Percentiles rank a stretch among this genome's conserved stretches.
Conservation (phyloP, 2,797 vertebrate species). For the Propithecus perrieri region DNA sequence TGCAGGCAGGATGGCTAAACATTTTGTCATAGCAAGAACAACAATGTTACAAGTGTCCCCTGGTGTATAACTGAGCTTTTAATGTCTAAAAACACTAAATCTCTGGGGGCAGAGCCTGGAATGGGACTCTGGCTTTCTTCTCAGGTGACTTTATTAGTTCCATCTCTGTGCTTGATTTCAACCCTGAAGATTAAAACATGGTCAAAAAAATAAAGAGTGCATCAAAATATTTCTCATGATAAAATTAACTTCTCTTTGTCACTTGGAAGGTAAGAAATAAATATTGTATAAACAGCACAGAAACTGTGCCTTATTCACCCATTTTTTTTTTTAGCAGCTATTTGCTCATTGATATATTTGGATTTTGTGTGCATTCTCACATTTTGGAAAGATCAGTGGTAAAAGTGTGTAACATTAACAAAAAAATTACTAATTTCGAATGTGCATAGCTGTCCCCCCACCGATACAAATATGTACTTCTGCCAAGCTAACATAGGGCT, state of each 20-base stretch:
- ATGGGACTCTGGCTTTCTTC: neutral
- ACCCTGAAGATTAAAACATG: slow-evolving; percentile 8
- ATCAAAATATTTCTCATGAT: neutral
- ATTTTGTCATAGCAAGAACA: neutral
- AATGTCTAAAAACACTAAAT: neutral
- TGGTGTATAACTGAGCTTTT: neutral
- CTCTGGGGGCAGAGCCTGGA: neutral
- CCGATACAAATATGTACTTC: neutral
- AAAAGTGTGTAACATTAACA: slow-evolving; percentile 50
- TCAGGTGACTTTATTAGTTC: neutral
- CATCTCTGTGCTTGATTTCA: neutral
- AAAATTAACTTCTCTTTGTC: slow-evolving; percentile 12
- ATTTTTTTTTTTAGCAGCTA: neutral
- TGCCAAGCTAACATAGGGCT: neutral
- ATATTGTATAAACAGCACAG: neutral
- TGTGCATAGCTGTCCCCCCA: neutral
- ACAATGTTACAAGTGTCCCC: neutral
- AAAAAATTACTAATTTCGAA: neutral
- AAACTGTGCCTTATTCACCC: neutral
- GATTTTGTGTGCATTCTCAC: neutral
- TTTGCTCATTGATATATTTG: neutral
- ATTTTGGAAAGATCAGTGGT: neutral
- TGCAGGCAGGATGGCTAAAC: neutral
- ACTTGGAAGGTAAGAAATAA: neutral
- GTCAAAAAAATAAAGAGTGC: neutral